Conservation (phyloP, 2,113 vertebrate genomes). For the Chaetodon trifascialis region DNA sequence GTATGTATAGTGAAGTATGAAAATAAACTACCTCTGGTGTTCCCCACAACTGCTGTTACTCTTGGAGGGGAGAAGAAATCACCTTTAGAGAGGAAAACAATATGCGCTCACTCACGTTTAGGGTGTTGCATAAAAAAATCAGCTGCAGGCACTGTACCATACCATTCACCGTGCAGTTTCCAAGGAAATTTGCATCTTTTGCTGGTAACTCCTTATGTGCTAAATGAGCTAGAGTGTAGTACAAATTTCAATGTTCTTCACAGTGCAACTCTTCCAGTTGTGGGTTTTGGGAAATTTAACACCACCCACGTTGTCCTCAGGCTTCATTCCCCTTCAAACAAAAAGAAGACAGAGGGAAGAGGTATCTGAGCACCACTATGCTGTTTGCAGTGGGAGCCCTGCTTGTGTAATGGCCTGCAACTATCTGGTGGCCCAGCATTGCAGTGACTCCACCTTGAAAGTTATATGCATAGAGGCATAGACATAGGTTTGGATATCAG, state of each 20-base stretch:
- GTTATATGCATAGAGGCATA: neutral
- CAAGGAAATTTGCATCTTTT: neutral
- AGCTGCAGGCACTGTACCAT: neutral
- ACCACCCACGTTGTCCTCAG: neutral
- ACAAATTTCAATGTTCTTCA: too few species aligned
- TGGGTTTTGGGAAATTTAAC: neutral
- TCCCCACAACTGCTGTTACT: neutral
- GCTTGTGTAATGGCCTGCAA: neutral
- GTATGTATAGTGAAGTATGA: neutral
- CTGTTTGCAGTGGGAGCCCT: neutral
- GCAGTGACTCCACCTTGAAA: neutral
- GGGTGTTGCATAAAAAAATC: neutral
- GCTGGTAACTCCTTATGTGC: neutral
- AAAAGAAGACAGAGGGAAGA: neutral
- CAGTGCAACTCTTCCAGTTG: neutral
- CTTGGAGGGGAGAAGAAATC: neutral
- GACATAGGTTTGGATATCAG: neutral
- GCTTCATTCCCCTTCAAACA: conserved; percentile 8
- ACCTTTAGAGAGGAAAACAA: neutral
- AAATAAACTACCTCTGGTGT: neutral
- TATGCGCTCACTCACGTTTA: neutral
- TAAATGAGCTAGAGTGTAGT: too few species aligned
- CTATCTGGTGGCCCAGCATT: neutral
- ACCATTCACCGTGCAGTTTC: neutral
- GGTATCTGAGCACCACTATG: neutral